Evolutionary conservation across 2,797 vertebrate genomes (phyloP).

Genomic region (Phalloptychus januarius): DNA sequence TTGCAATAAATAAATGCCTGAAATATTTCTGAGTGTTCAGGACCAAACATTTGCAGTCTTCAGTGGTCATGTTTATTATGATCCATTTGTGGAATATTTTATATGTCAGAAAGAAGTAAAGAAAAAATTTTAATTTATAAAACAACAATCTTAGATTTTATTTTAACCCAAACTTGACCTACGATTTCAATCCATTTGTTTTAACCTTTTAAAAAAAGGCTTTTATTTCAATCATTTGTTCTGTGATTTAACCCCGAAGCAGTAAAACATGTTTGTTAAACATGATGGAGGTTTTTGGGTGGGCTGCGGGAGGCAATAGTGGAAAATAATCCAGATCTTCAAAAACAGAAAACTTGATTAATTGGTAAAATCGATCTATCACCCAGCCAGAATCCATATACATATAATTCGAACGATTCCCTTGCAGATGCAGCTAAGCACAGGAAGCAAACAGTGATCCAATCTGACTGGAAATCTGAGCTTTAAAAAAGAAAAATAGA

Average conservation of each 20-base stretch:
- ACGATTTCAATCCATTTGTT: no score
- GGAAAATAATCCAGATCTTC: no score
- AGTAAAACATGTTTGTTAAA: no score
- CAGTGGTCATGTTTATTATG: background rate
- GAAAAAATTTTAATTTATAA: background rate
- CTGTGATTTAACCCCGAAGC: no score
- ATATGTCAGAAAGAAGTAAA: background rate
- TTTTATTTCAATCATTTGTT: no score
- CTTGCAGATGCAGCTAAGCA: background rate
- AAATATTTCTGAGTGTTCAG: background rate
- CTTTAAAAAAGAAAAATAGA: background rate
- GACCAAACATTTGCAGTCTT: conserved; percentile 3
- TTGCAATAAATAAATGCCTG: background rate
- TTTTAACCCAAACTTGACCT: background rate
- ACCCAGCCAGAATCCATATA: background rate
- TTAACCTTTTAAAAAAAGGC: no score
- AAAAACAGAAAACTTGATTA: no score
- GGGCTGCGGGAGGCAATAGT: no score
- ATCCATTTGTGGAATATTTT: background rate
- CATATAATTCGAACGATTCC: background rate
- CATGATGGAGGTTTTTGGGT: no score
- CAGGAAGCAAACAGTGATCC: background rate
- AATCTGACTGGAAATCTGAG: background rate
- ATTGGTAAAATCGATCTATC: no score
- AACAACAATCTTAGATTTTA: no score